Base-by-base conservation (phyloP, 2,888 invertebrate species). In the Malthinus seriepunctatus region DNA sequence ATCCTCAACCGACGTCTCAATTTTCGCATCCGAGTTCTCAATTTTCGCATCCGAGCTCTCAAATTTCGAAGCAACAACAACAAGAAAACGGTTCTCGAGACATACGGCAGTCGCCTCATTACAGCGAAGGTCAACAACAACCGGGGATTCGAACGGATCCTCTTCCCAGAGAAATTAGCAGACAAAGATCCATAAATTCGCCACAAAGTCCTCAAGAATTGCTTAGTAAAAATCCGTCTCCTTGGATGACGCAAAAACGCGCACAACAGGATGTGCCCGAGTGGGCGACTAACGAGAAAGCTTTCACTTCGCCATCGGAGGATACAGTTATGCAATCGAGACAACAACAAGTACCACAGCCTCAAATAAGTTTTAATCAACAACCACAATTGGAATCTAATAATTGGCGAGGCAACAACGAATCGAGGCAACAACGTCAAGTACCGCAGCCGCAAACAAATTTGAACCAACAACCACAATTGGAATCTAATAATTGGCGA, bases 201-300 rank as follows among this genome's bases (percentile, higher is more conserved):
- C 73, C 73, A 7, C 73, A 73, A 33, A 70, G 70, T 32, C 78
- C 77, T 8, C 74, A 73, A 11, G 77, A 80, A 2, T 79, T 80
- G 3, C 69, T 86, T 44, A 80, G 82, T 53, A 84, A 85, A 70
- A 83, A 85, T 1, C 86, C 86, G 1, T 84, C 83, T 38, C 86
- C 86, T 1, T 86, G 86, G 86, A 78, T 83, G 70, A 76, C 74
- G 37, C 76, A 76, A 42, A 73, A 74, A 10, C 72, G 71, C 39
- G 76, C 76, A 53, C 72, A 79, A 46, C 80, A 81, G 48, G 81
- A 81, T 38, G 66, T 81, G 7, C 84, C 84, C 1, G 76, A 81
- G 39, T 84, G 85, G 81, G 83, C 75, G n/a, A 73, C 68, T 55
- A 71, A 68, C 23, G 73, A 71, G 45, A 53, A 71, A 57, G 46